Percentiles rank a stretch among this genome's conserved stretches.
phyloP scores from a whole-genome alignment of 2,888 invertebrate genomes.

The Drosophila mimetica region DNA sequence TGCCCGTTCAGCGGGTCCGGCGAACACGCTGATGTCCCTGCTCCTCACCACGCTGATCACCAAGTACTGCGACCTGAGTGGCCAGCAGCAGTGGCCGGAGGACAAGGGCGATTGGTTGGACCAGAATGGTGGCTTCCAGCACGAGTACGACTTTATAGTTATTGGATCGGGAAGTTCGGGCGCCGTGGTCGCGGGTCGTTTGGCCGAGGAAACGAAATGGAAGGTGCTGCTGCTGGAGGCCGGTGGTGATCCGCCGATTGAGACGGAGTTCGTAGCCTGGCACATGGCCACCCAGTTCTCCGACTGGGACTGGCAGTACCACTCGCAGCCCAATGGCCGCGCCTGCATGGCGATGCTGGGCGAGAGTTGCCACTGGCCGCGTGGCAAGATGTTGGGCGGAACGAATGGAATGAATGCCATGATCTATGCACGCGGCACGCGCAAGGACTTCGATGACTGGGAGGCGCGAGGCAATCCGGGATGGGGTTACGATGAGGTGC shows the following conservation, averaged over 20 bases:
- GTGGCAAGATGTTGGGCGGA: slow-evolving; percentile 89
- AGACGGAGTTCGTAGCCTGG: slow-evolving; percentile 83
- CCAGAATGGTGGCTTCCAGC: slow-evolving; percentile 47
- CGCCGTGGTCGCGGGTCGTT: slow-evolving; percentile 87
- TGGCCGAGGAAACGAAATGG: slow-evolving; percentile 91
- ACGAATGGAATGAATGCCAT: slow-evolving; percentile 88
- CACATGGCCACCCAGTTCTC: slow-evolving; percentile 83
- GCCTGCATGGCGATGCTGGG: slow-evolving; percentile 83
- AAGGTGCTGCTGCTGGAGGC: slow-evolving; percentile 91
- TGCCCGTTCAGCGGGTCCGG: slow-evolving; percentile 82
- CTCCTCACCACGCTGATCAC: slow-evolving; percentile 87
- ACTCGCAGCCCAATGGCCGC: slow-evolving; percentile 82
- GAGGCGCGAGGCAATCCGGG: slow-evolving; percentile 87
- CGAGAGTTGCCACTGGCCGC: slow-evolving; percentile 86
- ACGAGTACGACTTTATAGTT: slow-evolving; percentile 86
- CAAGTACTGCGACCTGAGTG: slow-evolving; percentile 87
- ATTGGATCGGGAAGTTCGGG: slow-evolving; percentile 88
- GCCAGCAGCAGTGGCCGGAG: slow-evolving; percentile 86
- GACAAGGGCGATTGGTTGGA: slow-evolving; percentile 83
- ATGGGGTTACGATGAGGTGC: slow-evolving; percentile 91
- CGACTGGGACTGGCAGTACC: slow-evolving; percentile 83
- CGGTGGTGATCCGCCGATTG: slow-evolving; percentile 88
- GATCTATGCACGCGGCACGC: slow-evolving; percentile 88
- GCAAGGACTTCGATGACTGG: slow-evolving; percentile 89
- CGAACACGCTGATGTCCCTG: slow-evolving; percentile 86